phyloP scores from a whole-genome alignment of 2,888 invertebrate genomes.

The Dryadula phaetusa region DNA sequence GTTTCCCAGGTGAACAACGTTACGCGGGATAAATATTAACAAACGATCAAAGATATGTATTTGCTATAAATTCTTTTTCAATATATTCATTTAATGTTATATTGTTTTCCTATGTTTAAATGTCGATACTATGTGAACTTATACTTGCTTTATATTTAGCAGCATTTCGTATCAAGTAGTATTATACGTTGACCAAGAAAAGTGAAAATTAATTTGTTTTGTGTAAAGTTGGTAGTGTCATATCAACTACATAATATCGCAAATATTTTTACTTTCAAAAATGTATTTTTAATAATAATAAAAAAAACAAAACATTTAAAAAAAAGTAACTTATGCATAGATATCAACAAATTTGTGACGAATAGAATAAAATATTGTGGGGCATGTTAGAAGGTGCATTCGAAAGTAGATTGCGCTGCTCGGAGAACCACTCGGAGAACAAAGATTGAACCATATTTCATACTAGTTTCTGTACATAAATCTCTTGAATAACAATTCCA shows the following conservation, averaged over 20 bases:
- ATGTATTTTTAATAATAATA: too few relatives aligned
- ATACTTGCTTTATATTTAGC: too few relatives aligned
- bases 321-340: too few relatives aligned
- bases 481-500: conserved; percentile 23
- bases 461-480: conserved; percentile 28
- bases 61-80: background rate
- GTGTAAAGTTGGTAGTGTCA: too few relatives aligned
- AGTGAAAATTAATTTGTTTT: too few relatives aligned
- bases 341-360: background rate
- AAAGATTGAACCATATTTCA: conserved; percentile 33
- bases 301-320: background rate
- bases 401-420: conserved; percentile 15
- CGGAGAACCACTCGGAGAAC: conserved; percentile 32
- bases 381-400: background rate
- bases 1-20: background rate
- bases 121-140: too few relatives aligned
- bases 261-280: too few relatives aligned
- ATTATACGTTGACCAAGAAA: too few relatives aligned
- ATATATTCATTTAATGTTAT: background rate
- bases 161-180: too few relatives aligned
- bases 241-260: too few relatives aligned
- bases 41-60: background rate
- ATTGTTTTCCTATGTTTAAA: too few relatives aligned
- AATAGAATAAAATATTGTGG: background rate
- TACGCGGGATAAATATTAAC: background rate